Conservation (phyloP, 2,888 invertebrate species). For the Agonopterix arenella region DNA sequence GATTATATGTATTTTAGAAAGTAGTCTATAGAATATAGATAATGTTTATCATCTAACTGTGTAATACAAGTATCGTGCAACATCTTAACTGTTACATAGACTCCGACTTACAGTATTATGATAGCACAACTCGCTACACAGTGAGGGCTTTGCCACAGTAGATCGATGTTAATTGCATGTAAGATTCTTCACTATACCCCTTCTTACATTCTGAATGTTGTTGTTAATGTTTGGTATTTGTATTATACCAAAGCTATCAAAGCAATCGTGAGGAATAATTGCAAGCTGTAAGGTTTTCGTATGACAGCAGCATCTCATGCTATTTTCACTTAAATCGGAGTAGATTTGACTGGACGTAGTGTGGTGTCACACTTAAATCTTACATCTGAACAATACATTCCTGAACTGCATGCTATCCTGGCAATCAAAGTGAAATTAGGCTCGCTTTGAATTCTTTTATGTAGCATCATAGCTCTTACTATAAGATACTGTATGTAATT, state of each 20-base stretch:
- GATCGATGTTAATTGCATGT: constrained; percentile 15
- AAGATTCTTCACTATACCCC: constrained; percentile 6
- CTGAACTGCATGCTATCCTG: constrained; percentile 42
- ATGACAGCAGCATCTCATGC: constrained; percentile 66
- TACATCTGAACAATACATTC: constrained; percentile 39
- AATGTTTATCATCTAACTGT: constrained; percentile 44
- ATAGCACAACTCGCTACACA: constrained; percentile 28
- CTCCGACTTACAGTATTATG: constrained; percentile 19
- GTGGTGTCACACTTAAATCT: constrained; percentile 45
- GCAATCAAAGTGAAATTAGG: constrained; percentile 42
- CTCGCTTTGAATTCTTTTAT: constrained; percentile 44
- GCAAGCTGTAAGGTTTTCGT: constrained; percentile 36
- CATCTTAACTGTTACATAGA: background rate
- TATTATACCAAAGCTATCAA: background rate
- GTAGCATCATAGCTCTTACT: constrained; percentile 52
- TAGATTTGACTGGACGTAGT: constrained; percentile 63
- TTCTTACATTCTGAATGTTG: constrained; percentile 9
- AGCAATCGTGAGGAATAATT: constrained; percentile 24
- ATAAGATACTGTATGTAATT: constrained; percentile 50
- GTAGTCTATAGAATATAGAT: constrained; percentile 50
- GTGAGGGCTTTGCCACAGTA: constrained; percentile 22
- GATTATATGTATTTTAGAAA: constrained; percentile 45
- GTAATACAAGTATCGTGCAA: constrained; percentile 20
- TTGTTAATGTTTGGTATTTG: constrained; percentile 24
- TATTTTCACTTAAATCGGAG: constrained; percentile 57